phyloP scores from a whole-genome alignment of 2,797 vertebrate genomes.

The Sebastolobus altivelis region DNA sequence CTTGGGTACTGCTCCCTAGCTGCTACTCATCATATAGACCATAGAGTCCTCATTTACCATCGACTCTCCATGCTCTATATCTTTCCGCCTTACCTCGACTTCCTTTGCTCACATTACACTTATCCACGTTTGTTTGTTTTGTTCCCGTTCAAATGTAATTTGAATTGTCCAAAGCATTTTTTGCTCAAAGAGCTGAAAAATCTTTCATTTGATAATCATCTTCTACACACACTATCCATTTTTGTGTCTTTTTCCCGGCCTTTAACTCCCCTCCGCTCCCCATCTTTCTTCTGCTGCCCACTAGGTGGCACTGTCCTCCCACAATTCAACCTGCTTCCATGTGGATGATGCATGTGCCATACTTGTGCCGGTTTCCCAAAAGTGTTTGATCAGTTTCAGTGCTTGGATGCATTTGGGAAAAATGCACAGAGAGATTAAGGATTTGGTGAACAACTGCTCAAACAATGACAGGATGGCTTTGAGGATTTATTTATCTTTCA shows the following conservation, averaged over 20 bases:
- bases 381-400: conserved; percentile 19
- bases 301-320: conserved; percentile 63
- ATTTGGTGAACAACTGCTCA: conserved; percentile 62
- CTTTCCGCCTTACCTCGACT: conserved; percentile 19
- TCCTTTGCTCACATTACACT: conserved; percentile 12
- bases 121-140: neutral
- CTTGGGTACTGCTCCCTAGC: conserved; percentile 83
- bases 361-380: conserved; percentile 53
- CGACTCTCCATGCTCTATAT: conserved; percentile 19
- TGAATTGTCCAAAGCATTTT: neutral
- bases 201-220: neutral
- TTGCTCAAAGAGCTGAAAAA: neutral
- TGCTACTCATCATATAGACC: conserved; percentile 67
- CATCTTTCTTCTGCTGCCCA: conserved; percentile 46
- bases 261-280: neutral
- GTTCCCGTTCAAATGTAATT: neutral
- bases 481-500: neutral
- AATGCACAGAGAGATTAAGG: conserved; percentile 8
- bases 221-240: conserved; percentile 7
- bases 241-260: conserved; percentile 1
- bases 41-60: conserved; percentile 34
- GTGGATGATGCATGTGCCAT: conserved; percentile 59
- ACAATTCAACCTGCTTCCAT: conserved; percentile 29
- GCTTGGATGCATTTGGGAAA: conserved; percentile 52
- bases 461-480: neutral